Conservation (phyloP, 2,113 vertebrate species). For the Colistium nudipinnis region DNA sequence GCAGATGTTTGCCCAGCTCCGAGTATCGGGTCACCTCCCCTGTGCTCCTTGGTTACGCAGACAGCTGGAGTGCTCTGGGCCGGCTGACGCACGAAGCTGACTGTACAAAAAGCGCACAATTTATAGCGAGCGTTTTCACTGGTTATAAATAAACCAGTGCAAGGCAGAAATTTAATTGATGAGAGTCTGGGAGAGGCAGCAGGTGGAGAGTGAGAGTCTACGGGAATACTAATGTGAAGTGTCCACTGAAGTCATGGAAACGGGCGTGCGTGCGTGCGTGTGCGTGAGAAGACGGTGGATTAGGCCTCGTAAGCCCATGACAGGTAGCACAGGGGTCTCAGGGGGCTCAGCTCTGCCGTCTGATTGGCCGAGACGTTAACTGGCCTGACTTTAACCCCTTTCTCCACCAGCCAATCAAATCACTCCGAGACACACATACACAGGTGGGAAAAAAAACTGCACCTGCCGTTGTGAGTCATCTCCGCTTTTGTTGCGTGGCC, state of each 20-base stretch:
- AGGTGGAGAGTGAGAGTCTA: not conserved
- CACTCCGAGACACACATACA: not conserved
- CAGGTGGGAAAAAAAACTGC: not conserved
- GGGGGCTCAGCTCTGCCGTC: constrained; percentile 17
- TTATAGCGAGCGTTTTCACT: too few relatives aligned
- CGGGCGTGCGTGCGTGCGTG: not conserved
- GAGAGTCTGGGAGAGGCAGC: not conserved
- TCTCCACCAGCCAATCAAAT: not conserved
- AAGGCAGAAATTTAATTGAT: not conserved
- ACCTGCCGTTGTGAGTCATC: not conserved
- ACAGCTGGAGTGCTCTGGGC: constrained; percentile 25
- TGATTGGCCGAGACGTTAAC: constrained; percentile 39
- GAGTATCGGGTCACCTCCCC: constrained; percentile 42
- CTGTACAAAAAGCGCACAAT: not conserved
- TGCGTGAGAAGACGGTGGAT: constrained; percentile 42
- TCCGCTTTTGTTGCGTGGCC: not conserved
- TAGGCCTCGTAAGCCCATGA: constrained; percentile 75
- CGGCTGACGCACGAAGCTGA: constrained; percentile 13
- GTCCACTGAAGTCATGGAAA: not conserved
- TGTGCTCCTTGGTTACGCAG: constrained; percentile 54
- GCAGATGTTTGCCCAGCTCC: constrained; percentile 72
- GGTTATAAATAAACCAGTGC: too few relatives aligned
- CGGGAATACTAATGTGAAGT: not conserved
- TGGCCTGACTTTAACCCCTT: constrained; percentile 17
- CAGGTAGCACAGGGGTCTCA: constrained; percentile 42